phyloP scores from a whole-genome alignment of 64 coral and sea anemone species.

The Porites australiensis region DNA sequence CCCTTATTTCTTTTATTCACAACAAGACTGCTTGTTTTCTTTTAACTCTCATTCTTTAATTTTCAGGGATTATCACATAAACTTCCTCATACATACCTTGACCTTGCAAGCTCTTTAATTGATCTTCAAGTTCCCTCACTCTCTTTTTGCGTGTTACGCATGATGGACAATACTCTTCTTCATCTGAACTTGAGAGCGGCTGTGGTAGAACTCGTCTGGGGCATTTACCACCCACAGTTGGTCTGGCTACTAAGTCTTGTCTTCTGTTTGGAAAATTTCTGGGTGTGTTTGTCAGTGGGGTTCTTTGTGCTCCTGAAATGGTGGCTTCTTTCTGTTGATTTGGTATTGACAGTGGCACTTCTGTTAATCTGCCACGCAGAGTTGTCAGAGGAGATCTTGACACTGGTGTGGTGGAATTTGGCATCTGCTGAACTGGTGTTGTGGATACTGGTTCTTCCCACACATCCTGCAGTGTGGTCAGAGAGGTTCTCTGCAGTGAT shows the following conservation, averaged over 20 bases:
- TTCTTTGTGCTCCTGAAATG: no score
- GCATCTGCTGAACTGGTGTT: no score
- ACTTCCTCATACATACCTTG: no score
- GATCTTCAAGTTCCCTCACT: neutral
- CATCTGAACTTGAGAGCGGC: neutral
- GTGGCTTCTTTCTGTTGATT: no score
- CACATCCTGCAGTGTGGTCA: no score
- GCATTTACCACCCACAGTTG: constrained; percentile 20
- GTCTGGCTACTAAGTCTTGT: neutral
- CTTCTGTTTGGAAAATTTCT: neutral
- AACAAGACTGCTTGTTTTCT: no score
- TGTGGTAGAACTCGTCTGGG: neutral
- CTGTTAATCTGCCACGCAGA: constrained; percentile 12
- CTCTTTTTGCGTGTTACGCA: neutral
- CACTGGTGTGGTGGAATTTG: neutral
- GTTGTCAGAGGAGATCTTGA: neutral
- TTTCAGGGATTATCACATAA: no score
- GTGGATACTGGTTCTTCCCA: no score
- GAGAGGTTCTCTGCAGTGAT: no score
- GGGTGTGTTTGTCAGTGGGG: neutral
- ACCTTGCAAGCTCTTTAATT: neutral
- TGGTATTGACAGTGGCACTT: no score
- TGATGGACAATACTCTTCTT: neutral
- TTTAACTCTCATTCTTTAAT: no score
- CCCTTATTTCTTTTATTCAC: no score